Evolutionary conservation across 2,888 invertebrate genomes (phyloP), one percentile per base, ranked within the genome.

Genomic region (Selenia dentaria): DNA sequence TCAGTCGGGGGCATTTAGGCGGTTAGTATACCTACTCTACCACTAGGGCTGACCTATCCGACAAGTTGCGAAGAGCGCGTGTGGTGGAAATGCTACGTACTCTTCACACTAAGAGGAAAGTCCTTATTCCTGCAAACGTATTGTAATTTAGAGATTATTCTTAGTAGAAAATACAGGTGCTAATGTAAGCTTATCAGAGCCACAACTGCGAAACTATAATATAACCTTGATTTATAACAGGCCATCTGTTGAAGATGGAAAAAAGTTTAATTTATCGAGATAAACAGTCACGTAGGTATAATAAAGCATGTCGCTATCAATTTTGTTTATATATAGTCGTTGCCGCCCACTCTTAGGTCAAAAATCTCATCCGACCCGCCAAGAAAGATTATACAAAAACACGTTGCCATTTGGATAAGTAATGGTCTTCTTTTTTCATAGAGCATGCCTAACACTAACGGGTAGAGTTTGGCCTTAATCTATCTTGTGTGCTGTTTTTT

Each of bases 291-390:
- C 9, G 13, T 31, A 20, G 14, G 28, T 42, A 11, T 27, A 13
- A 40, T 22, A 25, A 43, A 36, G 25, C 22, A 22, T 12, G 34
- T 29, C 14, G 27, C 34, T 31, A 35, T 39, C 35, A 22, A 40
- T 46, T 40, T 34, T 35, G 35, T 40, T 35, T 35, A 40, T 31
- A 35, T n/a, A n/a, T n/a, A 27, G 24, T 16, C 8, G 34, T 10
- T 24, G 13, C 45, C 34, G 29, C 45, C 45, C 35, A 46, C 40
- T 27, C 16, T 20, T 5, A 9, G 46, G 40, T 46, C 46, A 46
- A 46, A 26, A 31, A 25, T 46, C 46, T 40, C 40, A 46, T 46
- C 25, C 24, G 13, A 10, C 8, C 6, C 6, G 6, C 25, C 24
- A 12, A 34, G 35, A 34, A 8, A 14, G 24, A 24, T 6, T 22